Base-by-base conservation (phyloP, 2,113 vertebrate species). In the Raphicerus campestris region DNA sequence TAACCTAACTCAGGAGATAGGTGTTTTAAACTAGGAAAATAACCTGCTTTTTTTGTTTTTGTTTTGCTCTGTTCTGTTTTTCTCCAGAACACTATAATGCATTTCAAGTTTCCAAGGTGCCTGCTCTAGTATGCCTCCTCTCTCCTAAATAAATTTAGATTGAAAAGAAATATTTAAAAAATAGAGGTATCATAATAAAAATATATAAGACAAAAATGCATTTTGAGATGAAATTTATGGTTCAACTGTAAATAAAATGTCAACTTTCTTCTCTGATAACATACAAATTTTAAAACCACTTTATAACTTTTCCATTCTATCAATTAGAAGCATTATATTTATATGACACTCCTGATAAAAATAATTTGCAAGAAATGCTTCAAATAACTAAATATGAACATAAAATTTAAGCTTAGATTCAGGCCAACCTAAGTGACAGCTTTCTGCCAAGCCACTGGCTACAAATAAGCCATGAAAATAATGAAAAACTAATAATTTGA, bases 371-470 rank as follows among this genome's bases (percentile, higher is more conserved):
- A 73, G 26, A 88, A 84, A 95, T 39, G 81, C 10, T 58, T 95
- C 80, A 86, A 93, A 66, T 58, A 70, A 83, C 56, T 61, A 93
- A 96, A 80, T 70, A 87, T 39, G 14, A 93, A 96, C 73, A 86
- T 51, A 89, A 86, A 87, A 82, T 77, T 30, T 60, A 91, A 83
- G 10, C 26, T 82, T 58, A 56, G 42, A 70, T 7, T 60, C 17
- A 55, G 6, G 24, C 5, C n/a, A 93, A 63, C 22, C 13, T 53
- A 85, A 82, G 16, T 61, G 45, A 82, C 35, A 77, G 24, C 56
- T 77, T 85, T 80, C 84, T 84, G n/a, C 6, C 55, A 97, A 96
- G 32, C 5, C 26, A 58, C 17, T 49, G 9, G 19, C 16, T 32
- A 63, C n/a, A 83, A 83, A 87, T 39, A 66, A 78, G 58, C 1